Evolutionary conservation across 2,797 vertebrate species (phyloP).

Genomic region (Ptychadena robeensis): DNA sequence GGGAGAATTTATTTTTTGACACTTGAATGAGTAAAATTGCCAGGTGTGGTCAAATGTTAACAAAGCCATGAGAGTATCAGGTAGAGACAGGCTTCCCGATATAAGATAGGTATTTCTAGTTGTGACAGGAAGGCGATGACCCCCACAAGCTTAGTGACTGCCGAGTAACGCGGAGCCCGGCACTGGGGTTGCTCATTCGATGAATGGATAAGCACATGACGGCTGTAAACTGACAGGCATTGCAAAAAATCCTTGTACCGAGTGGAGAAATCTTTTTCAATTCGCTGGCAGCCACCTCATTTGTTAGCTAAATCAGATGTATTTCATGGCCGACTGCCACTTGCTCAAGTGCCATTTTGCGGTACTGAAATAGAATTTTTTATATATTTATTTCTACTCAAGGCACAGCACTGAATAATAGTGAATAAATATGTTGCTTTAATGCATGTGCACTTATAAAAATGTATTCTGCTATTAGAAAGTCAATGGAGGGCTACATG

Average conservation of each 20-base stretch:
- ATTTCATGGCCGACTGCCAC: slow-evolving; percentile 43
- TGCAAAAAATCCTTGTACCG: slow-evolving; percentile 36
- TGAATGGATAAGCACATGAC: slow-evolving; percentile 31
- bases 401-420: neutral
- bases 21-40: neutral
- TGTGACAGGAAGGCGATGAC: neutral
- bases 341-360: slow-evolving; percentile 6
- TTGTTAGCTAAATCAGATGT: slow-evolving; percentile 50
- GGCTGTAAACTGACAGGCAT: slow-evolving; percentile 32
- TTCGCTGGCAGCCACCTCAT: slow-evolving; percentile 37
- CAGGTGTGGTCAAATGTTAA: neutral
- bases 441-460: neutral
- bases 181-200: neutral
- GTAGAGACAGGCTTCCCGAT: neutral
- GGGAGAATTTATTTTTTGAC: too few species aligned
- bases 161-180: neutral
- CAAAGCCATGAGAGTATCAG: neutral
- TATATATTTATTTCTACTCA: slow-evolving; percentile 11
- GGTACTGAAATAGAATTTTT: slow-evolving; percentile 27
- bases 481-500: neutral
- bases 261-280: slow-evolving; percentile 40
- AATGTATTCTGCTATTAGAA: neutral
- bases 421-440: neutral
- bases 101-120: neutral
- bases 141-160: neutral